phyloP scores from a whole-genome alignment of 2,888 invertebrate genomes.

The Oegoconia quadripuncta region DNA sequence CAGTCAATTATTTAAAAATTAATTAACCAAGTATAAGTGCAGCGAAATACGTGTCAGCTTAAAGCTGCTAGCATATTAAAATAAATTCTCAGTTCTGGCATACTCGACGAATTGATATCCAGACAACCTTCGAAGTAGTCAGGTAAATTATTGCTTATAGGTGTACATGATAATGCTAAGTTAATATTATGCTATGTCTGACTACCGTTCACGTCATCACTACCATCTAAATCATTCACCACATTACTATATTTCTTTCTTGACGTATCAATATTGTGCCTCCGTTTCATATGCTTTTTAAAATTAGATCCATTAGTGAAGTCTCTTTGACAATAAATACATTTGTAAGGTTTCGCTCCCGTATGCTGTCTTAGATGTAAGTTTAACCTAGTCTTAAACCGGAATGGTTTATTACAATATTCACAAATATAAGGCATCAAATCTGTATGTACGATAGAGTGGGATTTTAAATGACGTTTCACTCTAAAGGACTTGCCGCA shows the following conservation, averaged over 20 bases:
- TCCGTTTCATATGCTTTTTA: slow-evolving; percentile 70
- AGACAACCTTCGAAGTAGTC: too few species aligned
- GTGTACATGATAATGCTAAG: too few species aligned
- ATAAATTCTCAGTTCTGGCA: too few species aligned
- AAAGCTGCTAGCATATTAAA: too few species aligned
- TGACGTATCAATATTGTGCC: slow-evolving; percentile 66
- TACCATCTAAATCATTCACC: slow-evolving; percentile 22
- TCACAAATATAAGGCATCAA: slow-evolving; percentile 64
- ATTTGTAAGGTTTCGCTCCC: slow-evolving; percentile 65
- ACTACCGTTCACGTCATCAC: slow-evolving; percentile 15
- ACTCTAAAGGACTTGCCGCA: slow-evolving; percentile 68
- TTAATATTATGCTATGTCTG: too few species aligned
- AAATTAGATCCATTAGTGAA: slow-evolving; percentile 72
- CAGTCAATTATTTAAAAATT: too few species aligned
- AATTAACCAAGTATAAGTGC: too few species aligned
- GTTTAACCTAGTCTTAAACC: slow-evolving; percentile 66
- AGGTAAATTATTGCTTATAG: too few species aligned
- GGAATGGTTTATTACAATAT: slow-evolving; percentile 64
- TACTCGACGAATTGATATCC: too few species aligned
- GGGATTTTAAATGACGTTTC: slow-evolving; percentile 67
- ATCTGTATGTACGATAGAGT: slow-evolving; percentile 70
- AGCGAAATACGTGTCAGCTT: too few species aligned
- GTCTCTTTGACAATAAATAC: slow-evolving; percentile 60
- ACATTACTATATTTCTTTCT: slow-evolving; percentile 43
- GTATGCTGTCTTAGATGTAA: slow-evolving; percentile 69